A percentile compares a stretch with the other conserved stretches of the same genome.
Conservation (phyloP, 2,113 vertebrate genomes). For the Oreochromis tanganicae region DNA sequence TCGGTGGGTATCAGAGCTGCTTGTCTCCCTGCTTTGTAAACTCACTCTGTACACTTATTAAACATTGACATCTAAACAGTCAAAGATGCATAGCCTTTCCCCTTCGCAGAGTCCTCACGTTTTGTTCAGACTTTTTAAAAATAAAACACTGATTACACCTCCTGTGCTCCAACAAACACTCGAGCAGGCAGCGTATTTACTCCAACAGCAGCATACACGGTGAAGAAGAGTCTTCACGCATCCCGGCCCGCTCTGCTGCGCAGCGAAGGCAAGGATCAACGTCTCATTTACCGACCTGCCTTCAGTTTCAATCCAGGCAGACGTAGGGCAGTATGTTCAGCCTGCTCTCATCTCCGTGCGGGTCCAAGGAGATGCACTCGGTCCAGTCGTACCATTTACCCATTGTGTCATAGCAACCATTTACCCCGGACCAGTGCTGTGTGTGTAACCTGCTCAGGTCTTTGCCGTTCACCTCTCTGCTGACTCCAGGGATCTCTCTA, state of each 20-base stretch:
- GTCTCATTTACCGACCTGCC: not conserved
- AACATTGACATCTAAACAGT: slow-evolving; percentile 11
- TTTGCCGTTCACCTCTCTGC: slow-evolving; percentile 72
- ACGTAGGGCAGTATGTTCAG: slow-evolving; percentile 94
- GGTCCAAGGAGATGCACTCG: slow-evolving; percentile 90
- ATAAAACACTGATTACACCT: slow-evolving; percentile 10
- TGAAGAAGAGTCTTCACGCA: not conserved
- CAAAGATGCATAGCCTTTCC: slow-evolving; percentile 36
- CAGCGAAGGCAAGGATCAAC: not conserved
- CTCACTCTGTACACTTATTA: slow-evolving; percentile 4
- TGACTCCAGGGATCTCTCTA: slow-evolving; percentile 81
- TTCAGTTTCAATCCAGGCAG: slow-evolving; percentile 83
- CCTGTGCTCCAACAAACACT: not conserved
- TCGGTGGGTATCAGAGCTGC: not conserved
- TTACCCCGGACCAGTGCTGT: slow-evolving; percentile 87
- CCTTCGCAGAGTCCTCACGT: not conserved
- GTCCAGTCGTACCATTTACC: slow-evolving; percentile 97
- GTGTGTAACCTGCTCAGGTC: slow-evolving; percentile 83
- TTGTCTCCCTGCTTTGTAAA: not conserved
- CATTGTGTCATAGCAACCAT: slow-evolving; percentile 90
- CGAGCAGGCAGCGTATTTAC: not conserved
- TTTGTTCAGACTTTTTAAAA: not conserved
- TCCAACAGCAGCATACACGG: slow-evolving; percentile 2
- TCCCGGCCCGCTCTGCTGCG: not conserved
- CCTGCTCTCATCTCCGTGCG: slow-evolving; percentile 83